A percentile compares a stretch with the other conserved stretches of the same genome.
Conservation (phyloP, 2,113 vertebrate genomes). For the Gyps fulvus region DNA sequence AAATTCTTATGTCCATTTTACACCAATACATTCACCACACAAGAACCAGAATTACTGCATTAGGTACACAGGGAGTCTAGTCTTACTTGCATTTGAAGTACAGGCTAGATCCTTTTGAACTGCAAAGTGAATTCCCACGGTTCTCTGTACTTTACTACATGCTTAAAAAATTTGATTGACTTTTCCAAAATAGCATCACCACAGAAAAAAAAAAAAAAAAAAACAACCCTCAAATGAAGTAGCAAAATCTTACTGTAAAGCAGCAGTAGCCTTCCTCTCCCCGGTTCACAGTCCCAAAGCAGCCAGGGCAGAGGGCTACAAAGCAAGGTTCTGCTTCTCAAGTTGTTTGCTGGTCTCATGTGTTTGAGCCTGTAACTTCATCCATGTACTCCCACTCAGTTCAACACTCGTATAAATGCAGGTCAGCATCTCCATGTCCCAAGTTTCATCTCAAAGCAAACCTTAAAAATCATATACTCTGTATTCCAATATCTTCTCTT, state of each 20-base stretch:
- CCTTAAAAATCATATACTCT: conserved; percentile 32
- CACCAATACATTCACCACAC: background rate
- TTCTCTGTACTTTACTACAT: background rate
- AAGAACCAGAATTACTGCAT: background rate
- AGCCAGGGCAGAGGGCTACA: background rate
- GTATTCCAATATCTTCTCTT: conserved; percentile 46
- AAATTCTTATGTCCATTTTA: background rate
- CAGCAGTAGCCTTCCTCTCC: background rate
- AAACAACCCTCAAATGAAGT: background rate
- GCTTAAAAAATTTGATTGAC: background rate
- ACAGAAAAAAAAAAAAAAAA: background rate
- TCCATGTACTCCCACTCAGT: background rate
- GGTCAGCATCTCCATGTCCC: conserved; percentile 9
- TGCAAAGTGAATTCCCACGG: background rate
- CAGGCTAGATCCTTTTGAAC: background rate
- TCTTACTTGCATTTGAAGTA: background rate
- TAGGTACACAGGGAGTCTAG: background rate
- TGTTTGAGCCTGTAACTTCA: background rate
- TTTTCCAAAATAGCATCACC: background rate
- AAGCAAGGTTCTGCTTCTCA: conserved; percentile 21
- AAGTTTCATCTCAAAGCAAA: conserved; percentile 38
- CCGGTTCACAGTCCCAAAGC: background rate
- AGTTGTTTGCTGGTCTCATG: background rate
- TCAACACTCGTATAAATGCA: conserved; percentile 28
- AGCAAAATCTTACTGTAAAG: conserved; percentile 9